phyloP scores from a whole-genome alignment of 2,888 invertebrate species.

The Pterostichus niger region DNA sequence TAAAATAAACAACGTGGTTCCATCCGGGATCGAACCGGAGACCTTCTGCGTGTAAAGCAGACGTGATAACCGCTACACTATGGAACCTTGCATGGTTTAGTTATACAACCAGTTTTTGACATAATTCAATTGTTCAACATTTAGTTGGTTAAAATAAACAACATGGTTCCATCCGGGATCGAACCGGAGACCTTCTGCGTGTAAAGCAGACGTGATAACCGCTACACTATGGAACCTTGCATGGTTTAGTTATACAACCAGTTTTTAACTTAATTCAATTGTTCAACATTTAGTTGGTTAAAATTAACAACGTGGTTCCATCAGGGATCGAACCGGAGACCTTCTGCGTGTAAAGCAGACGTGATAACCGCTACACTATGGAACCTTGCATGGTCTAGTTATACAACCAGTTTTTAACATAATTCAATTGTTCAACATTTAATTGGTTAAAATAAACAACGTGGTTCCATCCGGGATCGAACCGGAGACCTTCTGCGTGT shows the following conservation, averaged over 20 bases:
- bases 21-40: constrained; percentile 67
- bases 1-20: constrained; percentile 32
- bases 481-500: constrained; percentile 67
- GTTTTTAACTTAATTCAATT: too few species aligned
- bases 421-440: too few species aligned
- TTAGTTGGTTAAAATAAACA: too few species aligned
- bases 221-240: constrained; percentile 66
- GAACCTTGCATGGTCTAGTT: constrained; percentile 24
- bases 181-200: constrained; percentile 67
- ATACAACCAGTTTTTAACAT: too few species aligned
- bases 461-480: constrained; percentile 67
- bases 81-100: constrained; percentile 38
- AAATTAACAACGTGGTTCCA: constrained; percentile 50
- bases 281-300: too few species aligned
- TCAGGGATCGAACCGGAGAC: constrained; percentile 67
- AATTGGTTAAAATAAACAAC: too few species aligned
- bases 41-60: constrained; percentile 67
- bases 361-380: constrained; percentile 67
- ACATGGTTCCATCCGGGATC: constrained; percentile 66
- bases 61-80: constrained; percentile 67
- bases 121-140: too few species aligned
- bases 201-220: constrained; percentile 67
- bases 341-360: constrained; percentile 67
- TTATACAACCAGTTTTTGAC: too few species aligned
- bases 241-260: neutral